Evolutionary conservation across 2,888 invertebrate genomes (phyloP).

Genomic region (Teleiodes luculella): DNA sequence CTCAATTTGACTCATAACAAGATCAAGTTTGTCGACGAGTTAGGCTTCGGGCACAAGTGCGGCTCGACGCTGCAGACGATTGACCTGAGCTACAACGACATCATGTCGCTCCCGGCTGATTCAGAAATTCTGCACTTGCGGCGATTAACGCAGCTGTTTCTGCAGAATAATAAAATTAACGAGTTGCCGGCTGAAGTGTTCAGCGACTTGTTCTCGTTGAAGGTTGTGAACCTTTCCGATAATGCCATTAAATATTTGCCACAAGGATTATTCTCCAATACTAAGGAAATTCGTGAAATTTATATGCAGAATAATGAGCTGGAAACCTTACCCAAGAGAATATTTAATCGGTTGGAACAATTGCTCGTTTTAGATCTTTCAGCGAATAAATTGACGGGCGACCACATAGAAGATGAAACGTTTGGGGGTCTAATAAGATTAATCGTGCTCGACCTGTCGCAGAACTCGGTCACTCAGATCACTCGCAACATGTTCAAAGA

Average conservation of each 20-base stretch:
- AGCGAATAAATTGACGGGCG: constrained; percentile 90
- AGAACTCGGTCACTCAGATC: constrained; percentile 88
- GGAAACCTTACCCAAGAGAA: constrained; percentile 88
- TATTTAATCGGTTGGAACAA: constrained; percentile 91
- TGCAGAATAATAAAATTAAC: constrained; percentile 90
- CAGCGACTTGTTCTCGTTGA: constrained; percentile 86
- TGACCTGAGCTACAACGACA: constrained; percentile 89
- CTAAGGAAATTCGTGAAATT: constrained; percentile 89
- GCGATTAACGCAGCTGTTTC: constrained; percentile 86
- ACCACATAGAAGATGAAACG: constrained; percentile 91
- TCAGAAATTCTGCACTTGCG: constrained; percentile 87
- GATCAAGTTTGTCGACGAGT: constrained; percentile 85
- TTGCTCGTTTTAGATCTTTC: constrained; percentile 91
- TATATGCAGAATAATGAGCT: constrained; percentile 92
- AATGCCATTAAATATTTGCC: constrained; percentile 91
- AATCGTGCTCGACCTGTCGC: constrained; percentile 91
- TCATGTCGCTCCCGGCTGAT: constrained; percentile 85
- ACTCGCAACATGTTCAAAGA: constrained; percentile 91
- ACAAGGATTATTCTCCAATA: constrained; percentile 88
- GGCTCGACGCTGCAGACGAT: constrained; percentile 87
- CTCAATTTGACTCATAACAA: constrained; percentile 92
- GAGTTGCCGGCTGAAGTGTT: constrained; percentile 88
- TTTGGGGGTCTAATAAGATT: constrained; percentile 91
- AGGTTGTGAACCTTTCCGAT: constrained; percentile 90
- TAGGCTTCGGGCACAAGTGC: constrained; percentile 82